Evolutionary conservation across 2,113 vertebrate species (phyloP).

Genomic region (Felis catus): F.catus_Fca126_mat1.0 CM031428.1:54564001-54564500

Average conservation of each 20-base stretch:
- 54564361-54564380: too few relatives aligned
- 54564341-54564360: not conserved
- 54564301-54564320: not conserved
- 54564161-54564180: not conserved
- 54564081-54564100: not conserved
- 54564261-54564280: not conserved
- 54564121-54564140: rapidly evolving
- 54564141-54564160: rapidly evolving
- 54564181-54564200: not conserved
- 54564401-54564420: rapidly evolving
- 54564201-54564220: not conserved
- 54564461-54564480: not conserved
- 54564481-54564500: not conserved
- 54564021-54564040: too few relatives aligned
- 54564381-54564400: not conserved
- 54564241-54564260: not conserved
- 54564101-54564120: not conserved
- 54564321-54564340: not conserved
- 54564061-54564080: rapidly evolving
- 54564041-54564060: rapidly evolving
- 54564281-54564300: not conserved
- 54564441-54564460: not conserved
- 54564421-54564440: not conserved
- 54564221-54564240: not conserved
- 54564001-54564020: too few relatives aligned